Base-by-base conservation (phyloP, 1,140 invertebrate genomes). In the Bathynomus jamesi region DNA sequence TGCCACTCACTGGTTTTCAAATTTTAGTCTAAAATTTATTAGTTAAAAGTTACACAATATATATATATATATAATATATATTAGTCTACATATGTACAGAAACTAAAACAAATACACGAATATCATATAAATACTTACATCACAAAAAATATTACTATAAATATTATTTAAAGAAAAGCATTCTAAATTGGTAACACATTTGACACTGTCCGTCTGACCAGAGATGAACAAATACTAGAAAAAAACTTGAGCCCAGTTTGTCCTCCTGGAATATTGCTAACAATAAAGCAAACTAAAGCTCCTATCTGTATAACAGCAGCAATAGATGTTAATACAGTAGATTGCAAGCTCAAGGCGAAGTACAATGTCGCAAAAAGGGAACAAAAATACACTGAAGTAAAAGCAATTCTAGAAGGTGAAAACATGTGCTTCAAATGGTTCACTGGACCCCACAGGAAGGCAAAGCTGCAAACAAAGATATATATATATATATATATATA, bases 251-350 rank as follows among this genome's bases (percentile, higher is more conserved):
- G 83, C 17, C 95, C 94, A 0, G 90, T 89, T 21, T 93, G 88
- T 24, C 95, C 95, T 64, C 94, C 95, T 4, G 96, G 95, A 72
- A 98, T 89, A 73, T 91, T 93, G 70, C 92, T 93, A 71, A 95
- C 83, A 65, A 96, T 86, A 83, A 95, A 96, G 85, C 94, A 96
- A 0, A 96, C 79, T 71, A 97, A 84, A 2, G 93, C 89, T 61
- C 95, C 85, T 17, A 96, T 87, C 84, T 97, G 95, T 13, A 89
- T 82, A 27, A 94, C 86, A 11, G 94, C 93, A 83, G 88, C 94
- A 0, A 97, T 82, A 0, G 96, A 87, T 5, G 95, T 97, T 28
- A 96, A 84, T 0, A 92, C 86, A 10, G 93, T 95, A 77, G 91
- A 96, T 79, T 93, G 90, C 7, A 92, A 85, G 82, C 91, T 89